Evolutionary conservation across 2,888 invertebrate genomes (phyloP), one percentile per base, ranked within the genome.

Genomic region (Eilema depressum): DNA sequence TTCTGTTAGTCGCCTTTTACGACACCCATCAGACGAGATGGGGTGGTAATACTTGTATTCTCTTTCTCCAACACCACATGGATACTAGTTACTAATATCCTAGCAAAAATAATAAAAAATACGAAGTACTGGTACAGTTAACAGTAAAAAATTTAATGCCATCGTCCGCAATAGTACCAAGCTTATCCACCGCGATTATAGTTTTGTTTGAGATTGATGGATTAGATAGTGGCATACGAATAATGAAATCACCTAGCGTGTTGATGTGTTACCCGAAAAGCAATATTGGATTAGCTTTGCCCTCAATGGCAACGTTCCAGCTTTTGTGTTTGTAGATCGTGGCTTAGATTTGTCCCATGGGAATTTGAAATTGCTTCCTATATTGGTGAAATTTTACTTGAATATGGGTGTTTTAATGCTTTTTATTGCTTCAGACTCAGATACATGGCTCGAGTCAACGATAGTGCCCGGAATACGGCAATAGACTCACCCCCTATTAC

Each of bases 151-250:
- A 47, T 20, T 53, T n/a, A n/a, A 53, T n/a, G 53, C 53, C 20
- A 53, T n/a, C n/a, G 53, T 53, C 53, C n/a, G n/a, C n/a, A 53
- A 47, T 1, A 41, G 20, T 20, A 7, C 30, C 1, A 62, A 25
- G 23, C 10, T 26, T 12, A 17, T 41, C 20, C 12, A 11, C 25
- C 0, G 11, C 10, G 26, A 64, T 14, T 26, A 28, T 47, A 17
- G 12, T 64, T 28, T n/a, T 26, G 28, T 28, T 53, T 57, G 10
- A 25, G 66, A 66, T 66, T 66, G 66, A 66, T 57, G 33, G 33
- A 33, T 57, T 25, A 56, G 66, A 66, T 66, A 57, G 53, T 64
- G 64, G 47, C 41, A n/a, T 28, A 57, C 28, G 14, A 65, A 56
- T 53, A 63, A 64, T 64, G 28, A 10, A n/a, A 64, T 53, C 63